Evolutionary conservation across 2,113 vertebrate genomes (phyloP).

Genomic region (Triplophysa rosa): DNA sequence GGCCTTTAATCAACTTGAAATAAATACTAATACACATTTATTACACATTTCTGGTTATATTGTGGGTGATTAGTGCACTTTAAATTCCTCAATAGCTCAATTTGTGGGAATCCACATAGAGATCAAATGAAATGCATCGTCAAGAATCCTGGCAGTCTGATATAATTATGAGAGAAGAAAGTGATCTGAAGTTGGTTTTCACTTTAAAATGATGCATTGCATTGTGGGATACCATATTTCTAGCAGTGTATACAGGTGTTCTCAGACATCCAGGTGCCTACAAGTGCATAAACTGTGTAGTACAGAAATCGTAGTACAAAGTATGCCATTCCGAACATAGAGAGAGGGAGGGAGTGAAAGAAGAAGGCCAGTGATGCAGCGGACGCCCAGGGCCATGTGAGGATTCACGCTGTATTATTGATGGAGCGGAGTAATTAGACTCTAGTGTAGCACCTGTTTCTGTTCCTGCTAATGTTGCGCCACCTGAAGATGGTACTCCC

Average conservation of each 20-base stretch:
- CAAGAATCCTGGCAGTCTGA: too few relatives aligned
- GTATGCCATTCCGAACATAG: background rate
- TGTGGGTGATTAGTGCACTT: too few relatives aligned
- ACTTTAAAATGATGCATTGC: background rate
- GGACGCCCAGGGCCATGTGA: constrained; percentile 65
- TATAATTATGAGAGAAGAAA: too few relatives aligned
- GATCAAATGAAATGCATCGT: too few relatives aligned
- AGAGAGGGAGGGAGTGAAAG: background rate
- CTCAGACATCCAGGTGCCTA: background rate
- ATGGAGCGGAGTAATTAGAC: constrained; percentile 76
- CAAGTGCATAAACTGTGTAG: background rate
- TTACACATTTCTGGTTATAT: too few relatives aligned
- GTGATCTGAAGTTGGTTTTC: too few relatives aligned
- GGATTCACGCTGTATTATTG: constrained; percentile 71
- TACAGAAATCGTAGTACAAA: background rate
- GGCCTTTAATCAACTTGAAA: too few relatives aligned
- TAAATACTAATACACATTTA: too few relatives aligned
- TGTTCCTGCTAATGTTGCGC: constrained; percentile 67
- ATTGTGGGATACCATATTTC: background rate
- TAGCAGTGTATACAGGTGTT: background rate
- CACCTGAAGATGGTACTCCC: constrained; percentile 63
- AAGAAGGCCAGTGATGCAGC: constrained; percentile 59
- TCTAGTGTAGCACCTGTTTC: constrained; percentile 75
- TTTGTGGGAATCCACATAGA: too few relatives aligned
- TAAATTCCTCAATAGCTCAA: too few relatives aligned